phyloP scores from a whole-genome alignment of 2,888 invertebrate species.

The Perizoma flavofasciatum region DNA sequence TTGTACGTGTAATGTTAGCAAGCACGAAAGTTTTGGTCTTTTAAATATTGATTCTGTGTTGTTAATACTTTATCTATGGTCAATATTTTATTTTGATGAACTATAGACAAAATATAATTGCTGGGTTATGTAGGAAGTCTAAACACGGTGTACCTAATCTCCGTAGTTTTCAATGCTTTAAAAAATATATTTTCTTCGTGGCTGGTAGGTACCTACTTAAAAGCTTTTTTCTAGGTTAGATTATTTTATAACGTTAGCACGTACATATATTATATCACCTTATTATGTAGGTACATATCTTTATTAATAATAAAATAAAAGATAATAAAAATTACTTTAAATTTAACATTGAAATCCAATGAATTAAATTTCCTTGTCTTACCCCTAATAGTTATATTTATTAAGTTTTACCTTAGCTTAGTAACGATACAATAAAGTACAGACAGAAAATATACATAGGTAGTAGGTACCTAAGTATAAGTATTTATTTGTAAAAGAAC shows the following conservation, averaged over 20 bases:
- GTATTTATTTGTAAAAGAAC: constrained; percentile 3
- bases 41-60: constrained; percentile 71
- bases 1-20: constrained; percentile 40
- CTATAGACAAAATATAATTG: constrained; percentile 70
- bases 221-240: too few species aligned
- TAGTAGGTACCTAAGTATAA: background rate
- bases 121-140: constrained; percentile 17
- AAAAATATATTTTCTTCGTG: background rate
- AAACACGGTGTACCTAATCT: constrained; percentile 14
- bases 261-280: too few species aligned
- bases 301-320: too few species aligned
- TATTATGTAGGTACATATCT: too few species aligned
- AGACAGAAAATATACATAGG: background rate
- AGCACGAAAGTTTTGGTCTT: constrained; percentile 64
- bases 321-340: too few species aligned
- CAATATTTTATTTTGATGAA: constrained; percentile 69
- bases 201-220: too few species aligned
- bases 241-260: too few species aligned
- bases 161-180: constrained; percentile 14
- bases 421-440: too few species aligned
- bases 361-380: too few species aligned
- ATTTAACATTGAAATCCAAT: too few species aligned
- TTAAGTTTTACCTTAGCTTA: too few species aligned
- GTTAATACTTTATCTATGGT: constrained; percentile 73
- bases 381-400: too few species aligned